phyloP scores from a whole-genome alignment of 1,140 invertebrate genomes.

The Phenacoccus solenopsis region DNA sequence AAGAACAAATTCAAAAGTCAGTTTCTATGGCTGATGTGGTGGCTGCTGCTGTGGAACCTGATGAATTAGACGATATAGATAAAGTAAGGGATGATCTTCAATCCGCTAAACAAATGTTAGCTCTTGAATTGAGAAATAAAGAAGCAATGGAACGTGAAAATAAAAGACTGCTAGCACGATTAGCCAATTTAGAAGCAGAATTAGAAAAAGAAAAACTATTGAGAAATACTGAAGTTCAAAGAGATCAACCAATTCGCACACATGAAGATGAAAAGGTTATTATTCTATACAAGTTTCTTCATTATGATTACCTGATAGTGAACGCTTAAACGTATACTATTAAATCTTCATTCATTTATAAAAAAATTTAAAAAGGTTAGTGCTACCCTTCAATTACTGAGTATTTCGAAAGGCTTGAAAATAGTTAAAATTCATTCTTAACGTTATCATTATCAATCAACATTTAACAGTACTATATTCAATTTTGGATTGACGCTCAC shows the following conservation, averaged over 20 bases:
- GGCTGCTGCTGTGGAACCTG: conserved; percentile 41
- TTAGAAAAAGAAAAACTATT: conserved; percentile 29
- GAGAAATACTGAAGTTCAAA: conserved; percentile 13
- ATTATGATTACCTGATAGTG: too few species aligned
- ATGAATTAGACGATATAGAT: conserved; percentile 71
- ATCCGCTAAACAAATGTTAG: conserved; percentile 79
- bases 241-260: conserved; percentile 34
- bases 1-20: conserved; percentile 72
- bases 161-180: conserved; percentile 60
- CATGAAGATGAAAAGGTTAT: conserved; percentile 41
- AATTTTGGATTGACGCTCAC: too few species aligned
- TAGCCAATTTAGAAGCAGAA: conserved; percentile 64
- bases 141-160: conserved; percentile 75
- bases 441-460: too few species aligned
- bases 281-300: too few species aligned
- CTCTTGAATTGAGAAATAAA: conserved; percentile 71
- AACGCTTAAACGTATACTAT: too few species aligned
- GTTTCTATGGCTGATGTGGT: conserved; percentile 49
- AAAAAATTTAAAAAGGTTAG: too few species aligned
- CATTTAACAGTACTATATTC: too few species aligned
- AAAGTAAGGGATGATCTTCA: conserved; percentile 73
- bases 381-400: too few species aligned
- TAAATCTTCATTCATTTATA: too few species aligned
- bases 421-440: too few species aligned
- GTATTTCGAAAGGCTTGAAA: too few species aligned